A percentile compares a stretch with the other conserved stretches of the same genome.
Evolutionary conservation across 2,797 vertebrate genomes (phyloP).

Genomic region (Gobio occitaniae): DNA sequence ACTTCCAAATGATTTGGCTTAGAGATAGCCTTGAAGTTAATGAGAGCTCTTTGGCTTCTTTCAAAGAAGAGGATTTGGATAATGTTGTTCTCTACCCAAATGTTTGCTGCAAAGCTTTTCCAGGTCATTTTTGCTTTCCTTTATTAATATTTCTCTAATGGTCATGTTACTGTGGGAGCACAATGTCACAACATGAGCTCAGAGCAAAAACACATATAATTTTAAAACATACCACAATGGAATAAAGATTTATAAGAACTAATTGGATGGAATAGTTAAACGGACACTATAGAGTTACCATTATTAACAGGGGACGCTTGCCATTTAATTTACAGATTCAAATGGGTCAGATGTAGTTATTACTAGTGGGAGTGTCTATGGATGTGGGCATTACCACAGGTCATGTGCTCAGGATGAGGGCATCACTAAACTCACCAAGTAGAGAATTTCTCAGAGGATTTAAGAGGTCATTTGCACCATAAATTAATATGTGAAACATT

Average conservation of each 20-base stretch:
- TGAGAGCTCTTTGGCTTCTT: constrained; percentile 6
- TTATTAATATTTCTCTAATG: constrained; percentile 4
- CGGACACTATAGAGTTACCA: background rate
- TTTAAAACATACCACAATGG: background rate
- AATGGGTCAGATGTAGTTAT: background rate
- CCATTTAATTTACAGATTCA: background rate
- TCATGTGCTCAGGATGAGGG: background rate
- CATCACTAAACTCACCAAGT: background rate
- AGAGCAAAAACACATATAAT: background rate
- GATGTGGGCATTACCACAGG: background rate
- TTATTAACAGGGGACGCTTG: background rate
- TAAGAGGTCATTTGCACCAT: background rate
- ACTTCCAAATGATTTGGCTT: background rate
- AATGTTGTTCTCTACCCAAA: constrained; percentile 9
- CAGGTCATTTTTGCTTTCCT: constrained; percentile 27
- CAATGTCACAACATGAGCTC: background rate
- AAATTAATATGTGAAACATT: background rate
- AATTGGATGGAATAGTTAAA: background rate
- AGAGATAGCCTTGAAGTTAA: constrained; percentile 5
- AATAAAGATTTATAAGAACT: background rate
- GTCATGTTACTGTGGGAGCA: constrained; percentile 5
- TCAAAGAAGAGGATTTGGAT: constrained; percentile 10
- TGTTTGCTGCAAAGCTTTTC: constrained; percentile 23
- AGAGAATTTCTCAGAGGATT: background rate
- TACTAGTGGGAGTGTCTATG: background rate